A percentile compares a stretch with the other conserved stretches of the same genome.
phyloP scores from a whole-genome alignment of 2,888 invertebrate genomes.

The Cheilosia scutellata region DNA sequence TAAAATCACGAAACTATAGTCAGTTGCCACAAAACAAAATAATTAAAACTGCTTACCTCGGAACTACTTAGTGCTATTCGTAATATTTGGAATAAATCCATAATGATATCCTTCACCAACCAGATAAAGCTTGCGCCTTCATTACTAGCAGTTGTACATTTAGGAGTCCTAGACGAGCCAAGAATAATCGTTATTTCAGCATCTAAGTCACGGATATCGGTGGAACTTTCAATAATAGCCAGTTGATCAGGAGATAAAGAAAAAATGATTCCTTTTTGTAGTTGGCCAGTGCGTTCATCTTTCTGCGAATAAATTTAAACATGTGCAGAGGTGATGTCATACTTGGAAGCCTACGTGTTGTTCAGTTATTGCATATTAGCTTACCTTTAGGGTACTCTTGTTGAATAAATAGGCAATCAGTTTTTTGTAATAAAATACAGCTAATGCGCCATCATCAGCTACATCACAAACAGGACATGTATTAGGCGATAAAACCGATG shows the following conservation, averaged over 20 bases:
- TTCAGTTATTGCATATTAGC: no score
- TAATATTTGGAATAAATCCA: neutral
- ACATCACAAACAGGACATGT: slow-evolving; percentile 51
- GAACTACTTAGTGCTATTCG: slow-evolving; percentile 6
- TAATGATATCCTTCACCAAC: neutral
- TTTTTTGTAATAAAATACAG: slow-evolving; percentile 36
- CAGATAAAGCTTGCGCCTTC: neutral
- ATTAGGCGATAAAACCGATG: neutral
- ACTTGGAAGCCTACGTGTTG: neutral
- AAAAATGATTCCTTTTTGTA: slow-evolving; percentile 30
- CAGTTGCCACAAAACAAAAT: neutral
- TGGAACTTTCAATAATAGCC: slow-evolving; percentile 29
- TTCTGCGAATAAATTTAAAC: slow-evolving; percentile 21
- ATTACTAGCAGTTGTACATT: neutral
- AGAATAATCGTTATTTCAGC: slow-evolving; percentile 22
- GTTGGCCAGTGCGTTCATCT: slow-evolving; percentile 22
- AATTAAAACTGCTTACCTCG: slow-evolving; percentile 29
- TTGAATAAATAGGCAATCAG: slow-evolving; percentile 44
- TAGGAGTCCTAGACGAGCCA: neutral
- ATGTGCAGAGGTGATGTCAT: slow-evolving; percentile 36
- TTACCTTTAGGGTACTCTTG: slow-evolving; percentile 38
- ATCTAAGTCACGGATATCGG: slow-evolving; percentile 50
- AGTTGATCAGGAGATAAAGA: slow-evolving; percentile 34
- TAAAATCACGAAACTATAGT: neutral
- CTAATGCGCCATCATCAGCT: slow-evolving; percentile 10